Conservation (phyloP, 1,140 invertebrate species). For the Drosophila trapezifrons region DNA sequence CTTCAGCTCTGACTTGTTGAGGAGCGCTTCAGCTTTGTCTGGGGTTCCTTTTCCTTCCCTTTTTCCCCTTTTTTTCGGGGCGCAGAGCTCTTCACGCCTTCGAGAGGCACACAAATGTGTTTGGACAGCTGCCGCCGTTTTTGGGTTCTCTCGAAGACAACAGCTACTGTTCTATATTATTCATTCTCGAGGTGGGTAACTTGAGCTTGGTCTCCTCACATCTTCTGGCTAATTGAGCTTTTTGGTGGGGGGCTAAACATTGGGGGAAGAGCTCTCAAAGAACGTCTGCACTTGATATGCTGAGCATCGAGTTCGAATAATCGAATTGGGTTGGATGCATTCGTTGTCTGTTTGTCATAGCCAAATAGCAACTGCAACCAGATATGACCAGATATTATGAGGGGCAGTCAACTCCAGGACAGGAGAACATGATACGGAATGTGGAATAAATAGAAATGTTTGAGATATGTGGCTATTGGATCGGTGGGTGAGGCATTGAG, state of each 20-base stretch:
- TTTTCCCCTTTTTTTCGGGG: conserved; percentile 10
- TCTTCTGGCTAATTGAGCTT: conserved; percentile 60
- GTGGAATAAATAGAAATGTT: conserved; percentile 7
- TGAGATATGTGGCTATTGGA: conserved; percentile 12
- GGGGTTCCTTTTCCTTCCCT: conserved; percentile 9
- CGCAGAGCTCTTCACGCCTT: conserved; percentile 33
- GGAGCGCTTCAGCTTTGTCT: conserved; percentile 10
- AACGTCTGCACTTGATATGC: conserved; percentile 67
- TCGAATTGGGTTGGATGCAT: conserved; percentile 40
- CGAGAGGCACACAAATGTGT: conserved; percentile 36
- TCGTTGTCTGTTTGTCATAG: conserved; percentile 56
- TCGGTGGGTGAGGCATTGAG: conserved; percentile 1
- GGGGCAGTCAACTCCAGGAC: conserved; percentile 11
- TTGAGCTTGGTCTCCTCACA: conserved; percentile 45
- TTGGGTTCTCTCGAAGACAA: conserved; percentile 1
- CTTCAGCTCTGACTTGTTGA: conserved; percentile 54
- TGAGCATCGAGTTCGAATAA: conserved; percentile 23
- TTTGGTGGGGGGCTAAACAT: conserved; percentile 30
- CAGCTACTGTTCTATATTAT: conserved; percentile 40
- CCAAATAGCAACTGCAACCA: conserved; percentile 35
- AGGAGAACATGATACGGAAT: neutral
- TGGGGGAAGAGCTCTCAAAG: neutral
- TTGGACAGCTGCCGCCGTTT: conserved; percentile 63
- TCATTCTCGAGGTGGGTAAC: conserved; percentile 33
- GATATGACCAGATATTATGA: conserved; percentile 10